Evolutionary conservation across 2,888 invertebrate species (phyloP).

Genomic region (Hedychridium roseum): DNA sequence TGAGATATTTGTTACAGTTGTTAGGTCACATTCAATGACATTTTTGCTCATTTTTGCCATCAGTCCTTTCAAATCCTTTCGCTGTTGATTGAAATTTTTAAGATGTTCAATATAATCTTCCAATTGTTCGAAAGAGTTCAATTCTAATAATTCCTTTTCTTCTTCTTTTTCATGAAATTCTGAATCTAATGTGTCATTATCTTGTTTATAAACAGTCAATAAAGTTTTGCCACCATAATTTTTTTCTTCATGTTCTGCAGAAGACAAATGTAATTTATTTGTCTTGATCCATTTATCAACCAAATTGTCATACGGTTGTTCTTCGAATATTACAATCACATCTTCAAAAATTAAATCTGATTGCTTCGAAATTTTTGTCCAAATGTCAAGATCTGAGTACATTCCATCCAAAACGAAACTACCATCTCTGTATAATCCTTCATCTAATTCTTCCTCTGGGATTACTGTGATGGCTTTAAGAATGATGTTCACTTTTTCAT

Average conservation of each 20-base stretch:
- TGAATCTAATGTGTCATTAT: too few species aligned
- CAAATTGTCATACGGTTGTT: slow-evolving; percentile 63
- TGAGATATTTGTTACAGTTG: slow-evolving; percentile 46
- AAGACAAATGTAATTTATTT: neutral
- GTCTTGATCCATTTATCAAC: slow-evolving; percentile 40
- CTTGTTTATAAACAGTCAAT: neutral
- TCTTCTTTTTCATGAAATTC: slow-evolving; percentile 13
- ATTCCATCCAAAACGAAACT: slow-evolving; percentile 73
- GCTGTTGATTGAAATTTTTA: slow-evolving; percentile 25
- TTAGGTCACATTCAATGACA: slow-evolving; percentile 37
- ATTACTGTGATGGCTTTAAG: slow-evolving; percentile 55
- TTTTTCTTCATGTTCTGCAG: slow-evolving; percentile 5
- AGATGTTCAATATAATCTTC: slow-evolving; percentile 16
- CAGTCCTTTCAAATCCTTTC: slow-evolving; percentile 38
- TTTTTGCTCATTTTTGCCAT: slow-evolving; percentile 38
- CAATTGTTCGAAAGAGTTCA: too few species aligned
- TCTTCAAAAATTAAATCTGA: slow-evolving; percentile 67
- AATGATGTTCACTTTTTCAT: slow-evolving; percentile 65
- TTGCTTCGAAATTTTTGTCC: slow-evolving; percentile 64
- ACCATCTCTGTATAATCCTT: slow-evolving; percentile 51
- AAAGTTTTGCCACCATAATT: neutral
- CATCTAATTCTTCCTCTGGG: slow-evolving; percentile 45
- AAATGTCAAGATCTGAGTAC: slow-evolving; percentile 65
- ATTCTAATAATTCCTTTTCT: neutral
- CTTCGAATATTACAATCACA: slow-evolving; percentile 67